phyloP scores from a whole-genome alignment of 2,888 invertebrate species.

The Aricia artaxerxes region DNA sequence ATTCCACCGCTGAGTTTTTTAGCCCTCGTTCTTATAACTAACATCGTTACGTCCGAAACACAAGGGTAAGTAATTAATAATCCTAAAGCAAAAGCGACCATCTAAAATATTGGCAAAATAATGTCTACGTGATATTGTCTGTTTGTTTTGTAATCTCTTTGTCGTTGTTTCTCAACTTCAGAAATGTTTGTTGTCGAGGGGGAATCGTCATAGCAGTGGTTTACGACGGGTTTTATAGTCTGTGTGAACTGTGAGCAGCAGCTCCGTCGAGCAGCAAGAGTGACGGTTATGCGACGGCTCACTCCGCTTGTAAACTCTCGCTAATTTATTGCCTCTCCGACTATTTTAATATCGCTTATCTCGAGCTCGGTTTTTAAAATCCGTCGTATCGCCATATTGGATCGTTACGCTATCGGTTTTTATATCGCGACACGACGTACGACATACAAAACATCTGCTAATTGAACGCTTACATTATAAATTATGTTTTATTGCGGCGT shows the following conservation, averaged over 20 bases:
- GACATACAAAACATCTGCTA: constrained; percentile 38
- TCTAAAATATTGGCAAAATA: too few species aligned
- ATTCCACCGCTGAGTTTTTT: too few species aligned
- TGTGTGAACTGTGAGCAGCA: neutral
- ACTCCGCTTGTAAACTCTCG: neutral
- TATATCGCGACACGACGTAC: constrained; percentile 32
- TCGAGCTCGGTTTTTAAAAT: neutral
- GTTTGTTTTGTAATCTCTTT: too few species aligned
- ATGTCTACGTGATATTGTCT: too few species aligned
- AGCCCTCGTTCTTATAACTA: too few species aligned
- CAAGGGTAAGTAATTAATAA: too few species aligned
- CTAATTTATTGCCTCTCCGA: neutral
- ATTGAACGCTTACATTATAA: constrained; percentile 34
- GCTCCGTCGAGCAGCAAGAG: neutral
- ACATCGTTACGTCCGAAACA: too few species aligned
- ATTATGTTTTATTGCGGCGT: constrained; percentile 35
- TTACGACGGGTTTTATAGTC: neutral
- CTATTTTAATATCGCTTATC: neutral
- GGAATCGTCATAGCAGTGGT: neutral
- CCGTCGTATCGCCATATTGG: constrained; percentile 4
- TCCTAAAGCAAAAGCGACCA: too few species aligned
- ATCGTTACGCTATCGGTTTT: constrained; percentile 30
- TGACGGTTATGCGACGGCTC: neutral
- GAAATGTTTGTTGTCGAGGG: neutral
- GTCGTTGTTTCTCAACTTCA: neutral